Percentiles rank a stretch among this genome's conserved stretches.
phyloP scores from a whole-genome alignment of 2,888 invertebrate genomes.

The Spicauda simplicius region DNA sequence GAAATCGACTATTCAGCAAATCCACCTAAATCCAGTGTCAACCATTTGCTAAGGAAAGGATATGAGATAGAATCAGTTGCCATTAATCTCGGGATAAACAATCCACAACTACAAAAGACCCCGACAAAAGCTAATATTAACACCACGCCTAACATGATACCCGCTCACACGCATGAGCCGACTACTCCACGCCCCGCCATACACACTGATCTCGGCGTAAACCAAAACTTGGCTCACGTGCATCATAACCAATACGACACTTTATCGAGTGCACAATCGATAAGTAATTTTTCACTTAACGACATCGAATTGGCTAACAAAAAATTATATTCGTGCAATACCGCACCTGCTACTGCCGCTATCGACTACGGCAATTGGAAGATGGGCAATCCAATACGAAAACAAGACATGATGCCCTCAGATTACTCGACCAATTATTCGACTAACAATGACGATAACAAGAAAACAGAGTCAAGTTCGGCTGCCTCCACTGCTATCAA shows the following conservation, averaged over 20 bases:
- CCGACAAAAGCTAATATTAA: slow-evolving; percentile 55
- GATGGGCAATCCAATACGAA: slow-evolving; percentile 65
- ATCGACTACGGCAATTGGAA: slow-evolving; percentile 79
- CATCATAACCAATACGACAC: slow-evolving; percentile 73
- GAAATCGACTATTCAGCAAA: slow-evolving; percentile 63
- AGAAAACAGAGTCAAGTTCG: slow-evolving; percentile 61
- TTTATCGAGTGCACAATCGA: slow-evolving; percentile 57
- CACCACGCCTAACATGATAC: slow-evolving; percentile 56
- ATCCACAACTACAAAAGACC: slow-evolving; percentile 63
- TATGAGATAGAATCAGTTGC: slow-evolving; percentile 71
- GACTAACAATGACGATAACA: slow-evolving; percentile 58
- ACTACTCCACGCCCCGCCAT: slow-evolving; percentile 24
- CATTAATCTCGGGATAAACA: slow-evolving; percentile 73
- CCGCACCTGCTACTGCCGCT: slow-evolving; percentile 58
- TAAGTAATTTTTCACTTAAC: slow-evolving; percentile 70
- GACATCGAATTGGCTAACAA: slow-evolving; percentile 78
- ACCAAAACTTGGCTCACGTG: slow-evolving; percentile 67
- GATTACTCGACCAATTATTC: slow-evolving; percentile 70
- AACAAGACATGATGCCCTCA: slow-evolving; percentile 68
- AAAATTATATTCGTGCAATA: slow-evolving; percentile 67
- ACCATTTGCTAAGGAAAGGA: slow-evolving; percentile 57
- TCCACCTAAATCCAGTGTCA: slow-evolving; percentile 52
- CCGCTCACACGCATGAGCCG: slow-evolving; percentile 66
- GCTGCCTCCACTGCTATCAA: slow-evolving; percentile 58
- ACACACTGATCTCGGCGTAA: slow-evolving; percentile 57